A percentile compares a stretch with the other conserved stretches of the same genome.
Conservation (phyloP, 1,140 invertebrate species). For the Acromyrmex echinatior region DNA sequence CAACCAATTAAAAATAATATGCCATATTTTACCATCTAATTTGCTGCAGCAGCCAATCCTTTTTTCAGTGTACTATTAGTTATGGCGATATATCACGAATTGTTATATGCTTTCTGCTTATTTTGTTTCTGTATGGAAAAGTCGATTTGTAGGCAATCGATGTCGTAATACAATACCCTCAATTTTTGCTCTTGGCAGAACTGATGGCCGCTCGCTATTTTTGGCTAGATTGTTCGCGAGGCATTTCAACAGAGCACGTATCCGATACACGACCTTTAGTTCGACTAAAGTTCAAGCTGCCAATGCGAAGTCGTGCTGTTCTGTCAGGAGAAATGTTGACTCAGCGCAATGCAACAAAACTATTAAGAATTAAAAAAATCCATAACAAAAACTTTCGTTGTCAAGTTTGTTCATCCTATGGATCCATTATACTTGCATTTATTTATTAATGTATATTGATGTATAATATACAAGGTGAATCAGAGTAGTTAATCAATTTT, state of each 20-base stretch:
- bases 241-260: slow-evolving; percentile 72
- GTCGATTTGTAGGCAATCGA: slow-evolving; percentile 41
- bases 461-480: background rate
- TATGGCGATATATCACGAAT: slow-evolving; percentile 9
- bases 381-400: background rate
- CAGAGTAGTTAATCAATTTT: no score
- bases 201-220: slow-evolving; percentile 76
- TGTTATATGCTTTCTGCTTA: background rate
- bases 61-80: background rate
- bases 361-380: background rate
- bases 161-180: slow-evolving; percentile 33
- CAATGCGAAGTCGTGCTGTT: slow-evolving; percentile 68
- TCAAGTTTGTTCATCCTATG: background rate
- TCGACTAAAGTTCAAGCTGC: slow-evolving; percentile 76
- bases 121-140: background rate
- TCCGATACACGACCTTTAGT: slow-evolving; percentile 78
- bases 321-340: slow-evolving; percentile 25
- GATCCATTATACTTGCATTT: background rate
- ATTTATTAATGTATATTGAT: background rate
- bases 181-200: slow-evolving; percentile 42
- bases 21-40: no score
- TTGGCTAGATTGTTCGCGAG: slow-evolving; percentile 70
- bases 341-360: slow-evolving; percentile 28
- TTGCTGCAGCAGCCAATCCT: no score
- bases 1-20: no score